Evolutionary conservation across 2,113 vertebrate genomes (phyloP).

Genomic region (Leuciscus idus): DNA sequence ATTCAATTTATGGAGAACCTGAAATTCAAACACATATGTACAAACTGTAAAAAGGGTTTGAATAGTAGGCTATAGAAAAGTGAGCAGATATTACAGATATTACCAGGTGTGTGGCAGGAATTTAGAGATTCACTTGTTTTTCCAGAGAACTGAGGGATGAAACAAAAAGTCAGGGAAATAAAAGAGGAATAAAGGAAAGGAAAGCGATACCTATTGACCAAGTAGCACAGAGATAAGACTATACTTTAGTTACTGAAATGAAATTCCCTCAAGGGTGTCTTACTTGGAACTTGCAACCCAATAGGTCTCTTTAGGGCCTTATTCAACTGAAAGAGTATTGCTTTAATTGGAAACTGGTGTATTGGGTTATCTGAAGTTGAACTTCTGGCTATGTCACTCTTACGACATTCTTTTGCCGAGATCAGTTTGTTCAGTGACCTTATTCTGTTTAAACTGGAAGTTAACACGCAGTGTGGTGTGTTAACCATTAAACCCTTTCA

Average conservation of each 20-base stretch:
- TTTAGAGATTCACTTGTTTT: not conserved
- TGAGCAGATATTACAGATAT: not conserved
- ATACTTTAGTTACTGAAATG: constrained; percentile 22
- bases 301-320: not conserved
- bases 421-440: not conserved
- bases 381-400: not conserved
- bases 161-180: not conserved
- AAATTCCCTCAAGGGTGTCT: constrained; percentile 4
- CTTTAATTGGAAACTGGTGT: constrained; percentile 2
- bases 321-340: not conserved
- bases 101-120: not conserved
- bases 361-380: not conserved
- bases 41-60: not conserved
- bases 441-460: not conserved
- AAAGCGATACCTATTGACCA: constrained; percentile 24
- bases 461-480: not conserved
- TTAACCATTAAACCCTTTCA: constrained; percentile 23
- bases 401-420: not conserved
- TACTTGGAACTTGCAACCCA: constrained; percentile 5
- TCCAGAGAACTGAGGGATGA: not conserved
- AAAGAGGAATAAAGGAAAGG: not conserved
- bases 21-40: too few species aligned
- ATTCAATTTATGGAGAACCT: too few species aligned
- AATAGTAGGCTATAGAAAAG: not conserved
- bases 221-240: constrained; percentile 7